These are phyloP conservation scores for Chaenodraco wilsoni DNA, from an alignment of 2,797 vertebrate species.

Conservation along the genomic window DNA sequence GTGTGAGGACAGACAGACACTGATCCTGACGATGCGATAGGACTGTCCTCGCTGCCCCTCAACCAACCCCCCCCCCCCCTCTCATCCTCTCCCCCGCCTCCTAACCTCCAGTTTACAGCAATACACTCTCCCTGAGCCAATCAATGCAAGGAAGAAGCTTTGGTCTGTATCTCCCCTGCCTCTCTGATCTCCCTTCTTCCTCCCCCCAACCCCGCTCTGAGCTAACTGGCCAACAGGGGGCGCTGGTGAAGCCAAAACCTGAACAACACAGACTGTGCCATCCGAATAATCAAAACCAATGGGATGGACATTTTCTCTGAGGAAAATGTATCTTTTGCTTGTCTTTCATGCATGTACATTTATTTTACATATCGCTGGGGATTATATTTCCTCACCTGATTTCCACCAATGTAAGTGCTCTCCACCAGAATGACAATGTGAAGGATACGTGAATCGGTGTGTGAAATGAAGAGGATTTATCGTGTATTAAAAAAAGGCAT, in stretches of 20 bases:
- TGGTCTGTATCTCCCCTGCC: conserved; percentile 23
- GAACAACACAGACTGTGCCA: conserved; percentile 38
- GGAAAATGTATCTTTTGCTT: conserved; percentile 71
- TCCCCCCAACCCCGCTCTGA: neutral
- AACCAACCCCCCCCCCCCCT: conserved; percentile 18
- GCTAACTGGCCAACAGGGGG: conserved; percentile 25
- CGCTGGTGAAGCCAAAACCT: conserved; percentile 12
- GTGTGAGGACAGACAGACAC: conserved; percentile 92
- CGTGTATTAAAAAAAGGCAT: conserved; percentile 47
- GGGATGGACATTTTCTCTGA: conserved; percentile 60
- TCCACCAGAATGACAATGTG: conserved; percentile 38
- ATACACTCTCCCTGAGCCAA: conserved; percentile 59
- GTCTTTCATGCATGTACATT: conserved; percentile 82
- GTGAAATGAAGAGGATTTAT: conserved; percentile 56
- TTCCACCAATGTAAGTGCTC: conserved; percentile 35
- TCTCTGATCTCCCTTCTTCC: conserved; percentile 1
- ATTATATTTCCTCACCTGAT: conserved; percentile 29
- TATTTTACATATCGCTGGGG: conserved; percentile 55
- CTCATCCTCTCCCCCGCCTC: conserved; percentile 4
- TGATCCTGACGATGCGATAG: conserved; percentile 70
- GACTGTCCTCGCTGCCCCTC: conserved; percentile 49
- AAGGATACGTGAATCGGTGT: conserved; percentile 34
- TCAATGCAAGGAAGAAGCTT: conserved; percentile 62
- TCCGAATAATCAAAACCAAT: conserved; percentile 41
- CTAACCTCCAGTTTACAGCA: conserved; percentile 50